Percentiles rank a stretch among this genome's conserved stretches.
These are phyloP conservation scores for Sporophila hypoxantha DNA, from an alignment of 2,113 vertebrate species.

Conservation along the genomic window DNA sequence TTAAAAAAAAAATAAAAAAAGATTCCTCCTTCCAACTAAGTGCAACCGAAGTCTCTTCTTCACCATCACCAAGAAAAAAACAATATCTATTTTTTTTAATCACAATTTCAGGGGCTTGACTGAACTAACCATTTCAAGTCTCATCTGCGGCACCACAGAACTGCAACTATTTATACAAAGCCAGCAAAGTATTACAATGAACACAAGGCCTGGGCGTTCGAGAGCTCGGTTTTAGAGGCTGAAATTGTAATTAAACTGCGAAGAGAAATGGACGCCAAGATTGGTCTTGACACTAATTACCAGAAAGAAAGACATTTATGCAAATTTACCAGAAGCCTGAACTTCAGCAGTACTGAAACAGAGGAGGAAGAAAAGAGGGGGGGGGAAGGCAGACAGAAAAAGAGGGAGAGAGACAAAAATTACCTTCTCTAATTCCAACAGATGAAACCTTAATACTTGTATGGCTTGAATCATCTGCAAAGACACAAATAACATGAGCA, in stretches of 20 bases:
- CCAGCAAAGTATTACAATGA: conserved; percentile 68
- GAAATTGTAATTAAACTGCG: conserved; percentile 92
- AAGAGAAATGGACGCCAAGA: conserved; percentile 88
- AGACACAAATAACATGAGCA: conserved; percentile 75
- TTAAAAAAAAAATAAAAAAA: background rate
- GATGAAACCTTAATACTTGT: conserved; percentile 99
- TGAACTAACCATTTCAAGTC: conserved; percentile 23
- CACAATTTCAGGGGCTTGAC: background rate
- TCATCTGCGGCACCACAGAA: conserved; percentile 40
- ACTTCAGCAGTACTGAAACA: conserved; percentile 61
- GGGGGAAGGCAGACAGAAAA: background rate
- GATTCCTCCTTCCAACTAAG: conserved; percentile 17
- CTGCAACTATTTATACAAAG: conserved; percentile 66
- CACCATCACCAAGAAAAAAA: background rate
- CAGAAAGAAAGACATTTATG: conserved; percentile 92
- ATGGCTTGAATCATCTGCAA: conserved; percentile 99
- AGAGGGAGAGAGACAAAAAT: conserved; percentile 52
- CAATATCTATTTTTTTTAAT: background rate
- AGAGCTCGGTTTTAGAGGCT: conserved; percentile 83
- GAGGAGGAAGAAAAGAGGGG: background rate
- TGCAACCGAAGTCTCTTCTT: conserved; percentile 19
- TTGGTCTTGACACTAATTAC: conserved; percentile 98
- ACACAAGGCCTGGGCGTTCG: conserved; percentile 74
- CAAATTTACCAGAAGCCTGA: conserved; percentile 80
- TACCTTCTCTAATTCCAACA: conserved; percentile 99